A percentile compares a stretch with the other conserved stretches of the same genome.
phyloP scores from a whole-genome alignment of 2,797 vertebrate genomes.

The Centroberyx gerrardi region DNA sequence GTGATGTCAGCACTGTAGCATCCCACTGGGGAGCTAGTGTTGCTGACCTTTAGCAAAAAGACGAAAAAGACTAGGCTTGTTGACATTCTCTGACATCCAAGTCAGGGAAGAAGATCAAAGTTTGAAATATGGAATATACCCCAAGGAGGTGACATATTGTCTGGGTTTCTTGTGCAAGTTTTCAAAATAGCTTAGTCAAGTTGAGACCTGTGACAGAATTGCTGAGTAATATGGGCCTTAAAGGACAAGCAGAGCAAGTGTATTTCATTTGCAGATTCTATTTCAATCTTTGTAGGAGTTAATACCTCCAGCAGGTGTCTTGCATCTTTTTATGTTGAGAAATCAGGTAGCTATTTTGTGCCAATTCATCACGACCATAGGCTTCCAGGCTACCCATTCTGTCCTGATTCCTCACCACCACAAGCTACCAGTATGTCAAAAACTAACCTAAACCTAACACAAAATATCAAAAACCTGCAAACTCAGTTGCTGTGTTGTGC shows the following conservation, averaged over 20 bases:
- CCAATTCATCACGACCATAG: not conserved
- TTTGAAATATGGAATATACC: constrained; percentile 26
- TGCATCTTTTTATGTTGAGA: not conserved
- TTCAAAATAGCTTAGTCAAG: not conserved
- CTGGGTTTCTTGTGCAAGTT: constrained; percentile 3
- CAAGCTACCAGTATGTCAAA: constrained; percentile 13
- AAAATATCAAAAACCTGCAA: constrained; percentile 31
- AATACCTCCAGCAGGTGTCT: not conserved
- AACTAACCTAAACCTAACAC: constrained; percentile 17
- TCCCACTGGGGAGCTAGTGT: constrained; percentile 33
- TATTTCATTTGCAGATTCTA: constrained; percentile 2
- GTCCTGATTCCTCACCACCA: not conserved
- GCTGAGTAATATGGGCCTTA: constrained; percentile 8
- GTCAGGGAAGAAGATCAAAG: not conserved
- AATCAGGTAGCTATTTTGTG: not conserved
- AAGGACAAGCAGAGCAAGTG: not conserved
- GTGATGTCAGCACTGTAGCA: constrained; percentile 44
- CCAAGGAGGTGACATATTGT: constrained; percentile 7
- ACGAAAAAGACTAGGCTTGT: constrained; percentile 1
- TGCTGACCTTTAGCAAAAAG: constrained; percentile 51
- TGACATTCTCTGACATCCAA: constrained; percentile 29
- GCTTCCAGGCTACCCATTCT: not conserved
- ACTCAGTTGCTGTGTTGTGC: constrained; percentile 13
- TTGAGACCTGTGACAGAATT: not conserved
- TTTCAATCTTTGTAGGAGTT: constrained; percentile 1